A percentile compares a stretch with the other conserved stretches of the same genome.
Evolutionary conservation across 2,113 vertebrate genomes (phyloP).

Genomic region (Microtus montanus): DNA sequence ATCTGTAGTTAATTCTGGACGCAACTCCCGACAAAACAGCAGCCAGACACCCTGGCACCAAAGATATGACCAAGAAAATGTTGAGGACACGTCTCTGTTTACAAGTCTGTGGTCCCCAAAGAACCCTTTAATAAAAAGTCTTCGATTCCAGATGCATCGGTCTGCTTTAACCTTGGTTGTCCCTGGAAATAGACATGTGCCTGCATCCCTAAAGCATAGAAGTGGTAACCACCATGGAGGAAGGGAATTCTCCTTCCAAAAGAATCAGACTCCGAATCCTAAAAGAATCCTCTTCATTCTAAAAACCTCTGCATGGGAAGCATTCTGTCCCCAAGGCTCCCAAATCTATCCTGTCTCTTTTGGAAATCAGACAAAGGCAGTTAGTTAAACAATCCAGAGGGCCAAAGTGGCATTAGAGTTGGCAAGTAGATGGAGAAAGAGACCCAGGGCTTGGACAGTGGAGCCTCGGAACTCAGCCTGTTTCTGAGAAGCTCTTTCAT

Average conservation of each 20-base stretch:
- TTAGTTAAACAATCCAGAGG: neutral
- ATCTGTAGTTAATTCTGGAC: constrained; percentile 18
- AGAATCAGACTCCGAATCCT: neutral
- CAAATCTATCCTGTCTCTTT: neutral
- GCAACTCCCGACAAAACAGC: constrained; percentile 36
- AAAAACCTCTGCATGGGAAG: neutral
- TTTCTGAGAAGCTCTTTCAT: neutral
- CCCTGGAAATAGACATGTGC: neutral
- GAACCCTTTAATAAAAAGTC: constrained; percentile 8
- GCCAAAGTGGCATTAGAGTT: neutral
- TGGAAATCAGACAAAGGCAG: neutral
- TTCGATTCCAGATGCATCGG: neutral
- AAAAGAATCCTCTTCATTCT: neutral
- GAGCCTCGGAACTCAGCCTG: neutral
- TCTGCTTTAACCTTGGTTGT: neutral
- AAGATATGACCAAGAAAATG: constrained; percentile 28
- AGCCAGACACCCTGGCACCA: constrained; percentile 73
- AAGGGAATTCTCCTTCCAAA: neutral
- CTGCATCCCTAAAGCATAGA: neutral
- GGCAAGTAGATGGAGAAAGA: neutral
- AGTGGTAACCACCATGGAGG: neutral
- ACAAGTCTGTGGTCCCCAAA: constrained; percentile 38
- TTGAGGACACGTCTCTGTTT: constrained; percentile 37
- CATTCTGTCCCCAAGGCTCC: neutral
- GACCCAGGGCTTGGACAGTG: neutral